Evolutionary conservation across 2,113 vertebrate species (phyloP).

Genomic region (Strix uralensis): DNA sequence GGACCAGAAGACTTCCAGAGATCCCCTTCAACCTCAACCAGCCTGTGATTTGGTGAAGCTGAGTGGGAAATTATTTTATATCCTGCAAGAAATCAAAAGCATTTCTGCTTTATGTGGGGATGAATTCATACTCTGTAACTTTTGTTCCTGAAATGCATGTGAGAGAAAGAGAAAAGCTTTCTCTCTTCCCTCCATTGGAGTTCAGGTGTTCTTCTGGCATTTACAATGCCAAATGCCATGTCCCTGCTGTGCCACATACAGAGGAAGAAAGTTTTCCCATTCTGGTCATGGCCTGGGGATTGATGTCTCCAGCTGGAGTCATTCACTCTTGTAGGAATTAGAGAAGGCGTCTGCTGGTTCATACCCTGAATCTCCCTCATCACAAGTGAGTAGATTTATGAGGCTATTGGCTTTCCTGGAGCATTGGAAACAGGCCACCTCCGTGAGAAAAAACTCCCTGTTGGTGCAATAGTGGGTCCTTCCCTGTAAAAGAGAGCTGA

Average conservation of each 20-base stretch:
- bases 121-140: not conserved
- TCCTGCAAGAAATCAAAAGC: not conserved
- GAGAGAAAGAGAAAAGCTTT: not conserved
- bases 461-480: not conserved
- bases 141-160: not conserved
- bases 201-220: not conserved
- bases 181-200: not conserved
- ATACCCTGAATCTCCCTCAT: not conserved
- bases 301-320: not conserved
- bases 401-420: not conserved
- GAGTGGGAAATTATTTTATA: rapidly evolving
- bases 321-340: not conserved
- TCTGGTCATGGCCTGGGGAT: not conserved
- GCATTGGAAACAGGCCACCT: rapidly evolving
- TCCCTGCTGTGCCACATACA: not conserved
- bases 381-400: not conserved
- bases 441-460: not conserved
- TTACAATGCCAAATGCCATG: not conserved
- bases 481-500: not conserved
- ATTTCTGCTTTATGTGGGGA: not conserved
- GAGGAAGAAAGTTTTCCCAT: not conserved
- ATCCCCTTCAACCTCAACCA: not conserved
- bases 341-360: not conserved
- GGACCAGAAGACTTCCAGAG: not conserved
- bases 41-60: not conserved